phyloP scores from a whole-genome alignment of 1,140 invertebrate genomes.

The Calycopis cecrops region DNA sequence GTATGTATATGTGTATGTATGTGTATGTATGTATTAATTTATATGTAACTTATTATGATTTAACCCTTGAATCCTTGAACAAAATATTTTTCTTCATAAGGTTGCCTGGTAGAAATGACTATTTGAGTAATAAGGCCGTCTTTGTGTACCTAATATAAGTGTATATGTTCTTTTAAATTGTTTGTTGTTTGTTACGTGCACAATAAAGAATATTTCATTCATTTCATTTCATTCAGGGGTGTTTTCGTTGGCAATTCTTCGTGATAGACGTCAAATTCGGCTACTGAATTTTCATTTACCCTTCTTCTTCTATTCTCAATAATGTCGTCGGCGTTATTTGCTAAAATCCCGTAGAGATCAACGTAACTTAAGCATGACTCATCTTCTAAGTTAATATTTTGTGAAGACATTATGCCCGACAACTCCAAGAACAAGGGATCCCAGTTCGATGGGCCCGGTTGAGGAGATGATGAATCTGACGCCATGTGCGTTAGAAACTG shows the following conservation, averaged over 20 bases:
- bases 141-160: too few relatives aligned
- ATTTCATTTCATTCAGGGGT: not conserved
- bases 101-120: too few relatives aligned
- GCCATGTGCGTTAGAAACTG: constrained; percentile 17
- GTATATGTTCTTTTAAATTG: too few relatives aligned
- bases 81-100: too few relatives aligned
- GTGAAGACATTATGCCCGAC: constrained; percentile 16
- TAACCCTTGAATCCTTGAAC: too few relatives aligned
- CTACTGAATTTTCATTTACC: constrained; percentile 17
- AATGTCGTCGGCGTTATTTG: constrained; percentile 8
- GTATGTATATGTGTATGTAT: too few relatives aligned
- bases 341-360: constrained; percentile 18
- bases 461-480: constrained; percentile 19
- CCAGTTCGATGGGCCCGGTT: constrained; percentile 23
- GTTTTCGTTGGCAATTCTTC: constrained; percentile 6
- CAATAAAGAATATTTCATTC: too few relatives aligned
- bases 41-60: too few relatives aligned
- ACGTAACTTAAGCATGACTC: constrained; percentile 12
- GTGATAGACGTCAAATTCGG: not conserved
- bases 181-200: too few relatives aligned
- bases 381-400: constrained; percentile 10
- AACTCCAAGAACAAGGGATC: constrained; percentile 19
- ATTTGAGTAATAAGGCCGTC: too few relatives aligned
- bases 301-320: constrained; percentile 15
- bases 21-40: too few relatives aligned